Evolutionary conservation across 2,113 vertebrate species (phyloP), one percentile per base, ranked within the genome.

Genomic region (Hiodon tergisus): DNA sequence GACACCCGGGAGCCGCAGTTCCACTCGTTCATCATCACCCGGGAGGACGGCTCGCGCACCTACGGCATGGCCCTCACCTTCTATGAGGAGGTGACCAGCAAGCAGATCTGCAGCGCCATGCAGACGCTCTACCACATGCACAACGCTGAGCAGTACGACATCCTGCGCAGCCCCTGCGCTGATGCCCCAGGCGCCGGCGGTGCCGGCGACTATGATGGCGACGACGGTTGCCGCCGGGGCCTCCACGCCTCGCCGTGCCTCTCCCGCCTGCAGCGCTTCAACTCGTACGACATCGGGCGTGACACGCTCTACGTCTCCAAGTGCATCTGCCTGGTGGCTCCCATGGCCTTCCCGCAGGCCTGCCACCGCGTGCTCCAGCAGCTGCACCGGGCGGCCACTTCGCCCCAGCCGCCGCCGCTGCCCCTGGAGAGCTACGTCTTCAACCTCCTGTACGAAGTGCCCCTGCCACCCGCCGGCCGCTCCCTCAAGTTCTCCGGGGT

Each of bases 41-140:
- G 97, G 73, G 97, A 99, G 90, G 97, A 99, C 73, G 97, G 97
- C 86, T 99, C 97, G 14, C 93, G 97, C 81, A 98, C 97, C 78
- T 98, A 98, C 73, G 97, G 97, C 73, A 98, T 98, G 79, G 92
- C 97, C 50, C 96, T 98, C 85, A 99, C 97, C 0, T 99, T 99
- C 91, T 98, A 94, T 63, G 97, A 99, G 85, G 97, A 98, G 81
- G 97, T 99, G 90, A 96, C 96, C 83, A 98, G 97, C 86, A 97
- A 97, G 86, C 97, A 98, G 92, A 99, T 99, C 90, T 98, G 97
- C 90, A 97, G 95, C 67, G 97, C 97, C 67, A 99, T 99, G 97
- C 97, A 99, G 91, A 99, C 97, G 0, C 91, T 99, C 68, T 99
- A 99, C 86, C 96, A 98, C 83, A 99, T 99, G 97, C 97, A 98